Conservation (phyloP, 2,888 invertebrate genomes). For the Drosophila kuntzei region DNA sequence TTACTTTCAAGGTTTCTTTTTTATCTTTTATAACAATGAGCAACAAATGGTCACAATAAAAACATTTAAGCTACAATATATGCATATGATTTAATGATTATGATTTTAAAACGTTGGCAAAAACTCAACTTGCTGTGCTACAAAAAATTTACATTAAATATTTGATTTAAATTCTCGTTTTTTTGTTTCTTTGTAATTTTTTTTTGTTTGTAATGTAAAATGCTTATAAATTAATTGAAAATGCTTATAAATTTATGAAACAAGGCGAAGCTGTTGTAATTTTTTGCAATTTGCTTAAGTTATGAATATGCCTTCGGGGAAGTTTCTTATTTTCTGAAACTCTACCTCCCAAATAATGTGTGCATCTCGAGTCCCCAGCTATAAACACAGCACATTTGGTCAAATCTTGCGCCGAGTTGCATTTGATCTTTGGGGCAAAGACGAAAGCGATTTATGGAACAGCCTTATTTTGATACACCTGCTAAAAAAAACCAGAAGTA, state of each 20-base stretch:
- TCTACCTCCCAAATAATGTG: constrained; percentile 2
- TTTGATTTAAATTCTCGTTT: constrained; percentile 63
- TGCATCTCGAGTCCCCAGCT: constrained; percentile 24
- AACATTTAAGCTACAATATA: constrained; percentile 77
- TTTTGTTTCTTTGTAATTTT: neutral
- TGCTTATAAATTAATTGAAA: constrained; percentile 77
- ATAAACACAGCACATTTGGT: constrained; percentile 10
- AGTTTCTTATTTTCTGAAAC: constrained; percentile 1
- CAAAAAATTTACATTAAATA: constrained; percentile 76
- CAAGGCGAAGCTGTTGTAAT: constrained; percentile 54
- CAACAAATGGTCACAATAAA: constrained; percentile 78
- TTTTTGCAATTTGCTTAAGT: constrained; percentile 10
- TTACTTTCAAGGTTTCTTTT: constrained; percentile 17
- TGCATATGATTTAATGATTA: constrained; percentile 38
- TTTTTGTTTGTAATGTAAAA: constrained; percentile 58
- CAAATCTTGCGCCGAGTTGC: constrained; percentile 5
- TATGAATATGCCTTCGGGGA: constrained; percentile 10
- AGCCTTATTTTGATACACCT: constrained; percentile 19
- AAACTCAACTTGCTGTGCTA: constrained; percentile 62
- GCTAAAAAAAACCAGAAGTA: constrained; percentile 1
- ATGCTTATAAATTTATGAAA: constrained; percentile 59
- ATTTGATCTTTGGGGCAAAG: neutral
- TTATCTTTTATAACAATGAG: constrained; percentile 56
- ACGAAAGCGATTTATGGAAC: constrained; percentile 1
- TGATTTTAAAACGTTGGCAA: constrained; percentile 49